Conservation (phyloP, 2,797 vertebrate species). For the Chiroxiphia lanceolata region DNA sequence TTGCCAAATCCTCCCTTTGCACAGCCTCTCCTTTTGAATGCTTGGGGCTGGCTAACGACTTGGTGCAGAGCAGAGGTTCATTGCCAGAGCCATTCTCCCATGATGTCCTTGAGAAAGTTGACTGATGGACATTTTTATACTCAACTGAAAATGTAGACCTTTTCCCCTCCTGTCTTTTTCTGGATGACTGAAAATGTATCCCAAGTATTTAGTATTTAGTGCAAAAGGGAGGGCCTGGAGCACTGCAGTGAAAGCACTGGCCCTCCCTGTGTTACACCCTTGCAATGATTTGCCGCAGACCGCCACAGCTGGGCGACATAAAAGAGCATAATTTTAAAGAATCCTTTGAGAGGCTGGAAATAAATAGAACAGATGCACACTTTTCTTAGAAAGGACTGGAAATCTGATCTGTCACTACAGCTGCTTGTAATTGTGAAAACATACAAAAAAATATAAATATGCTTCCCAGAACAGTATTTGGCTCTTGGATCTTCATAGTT, state of each 20-base stretch:
- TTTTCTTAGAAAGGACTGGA: conserved; percentile 47
- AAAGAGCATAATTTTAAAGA: conserved; percentile 4
- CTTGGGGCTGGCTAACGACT: background rate
- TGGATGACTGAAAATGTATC: background rate
- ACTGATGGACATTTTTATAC: accelerated
- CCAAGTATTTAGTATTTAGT: background rate
- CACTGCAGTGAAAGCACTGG: accelerated
- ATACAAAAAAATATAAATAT: background rate
- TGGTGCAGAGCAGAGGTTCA: background rate
- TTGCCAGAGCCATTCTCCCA: accelerated
- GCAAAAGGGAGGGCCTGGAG: background rate
- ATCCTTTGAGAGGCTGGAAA: conserved; percentile 44
- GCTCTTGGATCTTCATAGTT: background rate
- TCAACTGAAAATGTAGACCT: background rate
- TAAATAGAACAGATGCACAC: conserved; percentile 58
- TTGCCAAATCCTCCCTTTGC: background rate
- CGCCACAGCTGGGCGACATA: background rate
- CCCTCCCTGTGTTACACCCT: background rate
- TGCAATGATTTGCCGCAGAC: background rate
- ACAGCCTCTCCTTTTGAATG: background rate
- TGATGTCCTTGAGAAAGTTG: background rate
- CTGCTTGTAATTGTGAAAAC: conserved; percentile 9
- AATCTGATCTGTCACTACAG: background rate
- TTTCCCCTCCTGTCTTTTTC: background rate
- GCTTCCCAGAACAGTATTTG: background rate